Evolutionary conservation across 2,797 vertebrate genomes (phyloP).

Genomic region (Vipera ursinii): DNA sequence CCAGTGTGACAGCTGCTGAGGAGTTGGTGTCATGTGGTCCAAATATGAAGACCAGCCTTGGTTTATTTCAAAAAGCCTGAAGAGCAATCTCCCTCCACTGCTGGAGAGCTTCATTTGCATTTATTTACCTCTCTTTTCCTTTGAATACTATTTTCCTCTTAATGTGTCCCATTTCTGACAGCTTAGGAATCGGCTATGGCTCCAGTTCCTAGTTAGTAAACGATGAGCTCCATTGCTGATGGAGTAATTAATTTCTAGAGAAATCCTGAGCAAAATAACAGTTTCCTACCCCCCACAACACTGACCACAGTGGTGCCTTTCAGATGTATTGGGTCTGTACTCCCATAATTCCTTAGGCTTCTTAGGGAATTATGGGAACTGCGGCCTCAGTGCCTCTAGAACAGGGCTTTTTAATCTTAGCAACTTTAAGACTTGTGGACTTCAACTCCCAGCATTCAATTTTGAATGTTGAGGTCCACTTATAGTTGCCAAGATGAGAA

Average conservation of each 20-base stretch:
- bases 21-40: background rate
- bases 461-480: background rate
- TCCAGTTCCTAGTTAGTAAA: conserved; percentile 8
- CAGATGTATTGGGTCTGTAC: background rate
- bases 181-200: background rate
- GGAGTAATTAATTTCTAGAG: background rate
- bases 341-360: background rate
- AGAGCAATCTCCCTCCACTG: background rate
- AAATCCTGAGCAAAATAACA: background rate
- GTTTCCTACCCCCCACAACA: background rate
- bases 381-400: background rate
- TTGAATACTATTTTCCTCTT: background rate
- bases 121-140: background rate
- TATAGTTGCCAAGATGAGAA: background rate
- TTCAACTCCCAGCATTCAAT: background rate
- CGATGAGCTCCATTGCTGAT: background rate
- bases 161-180: background rate
- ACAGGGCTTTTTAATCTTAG: background rate
- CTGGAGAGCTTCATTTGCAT: background rate
- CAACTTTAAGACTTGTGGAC: background rate
- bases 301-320: background rate
- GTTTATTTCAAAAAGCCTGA: background rate
- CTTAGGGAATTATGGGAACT: background rate
- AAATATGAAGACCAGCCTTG: background rate
- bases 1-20: background rate